A percentile compares a stretch with the other conserved stretches of the same genome.
Conservation (phyloP, 2,797 vertebrate species). For the Sebastes umbrosus region DNA sequence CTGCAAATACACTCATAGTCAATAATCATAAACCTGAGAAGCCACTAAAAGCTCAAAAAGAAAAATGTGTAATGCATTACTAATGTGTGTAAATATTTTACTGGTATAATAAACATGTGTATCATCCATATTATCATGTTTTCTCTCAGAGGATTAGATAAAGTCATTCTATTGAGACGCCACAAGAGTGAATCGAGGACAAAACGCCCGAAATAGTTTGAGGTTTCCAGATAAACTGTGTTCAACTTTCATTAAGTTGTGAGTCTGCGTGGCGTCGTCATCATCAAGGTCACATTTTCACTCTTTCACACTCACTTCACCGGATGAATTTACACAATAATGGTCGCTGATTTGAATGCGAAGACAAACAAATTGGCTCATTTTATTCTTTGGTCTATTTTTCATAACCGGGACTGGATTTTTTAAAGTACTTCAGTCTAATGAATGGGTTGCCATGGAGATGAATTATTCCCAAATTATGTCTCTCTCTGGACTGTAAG, state of each 20-base stretch:
- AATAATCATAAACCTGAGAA: not conserved
- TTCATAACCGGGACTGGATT: not conserved
- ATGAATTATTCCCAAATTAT: not conserved
- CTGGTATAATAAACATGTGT: not conserved
- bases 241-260: not conserved
- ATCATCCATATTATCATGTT: not conserved
- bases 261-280: not conserved
- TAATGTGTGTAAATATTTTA: not conserved
- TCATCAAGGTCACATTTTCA: not conserved
- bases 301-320: not conserved
- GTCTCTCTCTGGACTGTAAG: not conserved
- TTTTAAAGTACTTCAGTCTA: not conserved
- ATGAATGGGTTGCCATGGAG: slow-evolving; percentile 15
- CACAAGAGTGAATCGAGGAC: not conserved
- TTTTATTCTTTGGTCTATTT: not conserved
- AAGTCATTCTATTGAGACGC: not conserved
- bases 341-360: not conserved
- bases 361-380: not conserved
- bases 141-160: not conserved
- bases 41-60: not conserved
- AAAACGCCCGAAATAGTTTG: not conserved
- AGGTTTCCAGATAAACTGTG: not conserved
- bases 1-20: not conserved
- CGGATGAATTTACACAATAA: not conserved
- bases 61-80: not conserved